Conservation (phyloP, 2,797 vertebrate genomes). For the Mormyrops boulengeri region DNA sequence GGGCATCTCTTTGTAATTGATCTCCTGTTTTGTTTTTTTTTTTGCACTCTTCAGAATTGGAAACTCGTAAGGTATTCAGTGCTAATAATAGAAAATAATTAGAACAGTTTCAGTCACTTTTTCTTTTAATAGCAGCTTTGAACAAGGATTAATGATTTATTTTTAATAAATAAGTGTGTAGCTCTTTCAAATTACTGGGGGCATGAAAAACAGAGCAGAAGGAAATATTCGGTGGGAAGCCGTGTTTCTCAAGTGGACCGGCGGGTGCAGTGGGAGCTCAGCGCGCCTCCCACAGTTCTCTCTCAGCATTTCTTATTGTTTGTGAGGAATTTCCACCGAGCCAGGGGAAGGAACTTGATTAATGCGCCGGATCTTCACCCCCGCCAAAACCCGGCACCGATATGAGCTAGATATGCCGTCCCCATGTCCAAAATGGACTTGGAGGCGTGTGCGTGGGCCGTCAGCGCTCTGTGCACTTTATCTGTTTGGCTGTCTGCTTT, state of each 20-base stretch:
- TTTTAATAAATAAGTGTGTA: neutral
- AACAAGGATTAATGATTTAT: neutral
- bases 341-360: constrained; percentile 3
- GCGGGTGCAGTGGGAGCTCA: neutral
- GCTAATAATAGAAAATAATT: neutral
- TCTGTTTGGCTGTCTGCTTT: neutral
- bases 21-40: neutral
- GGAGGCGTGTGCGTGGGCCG: neutral
- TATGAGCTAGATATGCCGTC: constrained; percentile 5
- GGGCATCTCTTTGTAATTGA: neutral
- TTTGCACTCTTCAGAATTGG: neutral
- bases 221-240: neutral
- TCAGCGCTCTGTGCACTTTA: neutral
- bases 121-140: neutral
- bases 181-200: neutral
- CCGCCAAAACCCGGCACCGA: neutral
- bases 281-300: neutral
- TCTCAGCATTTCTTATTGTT: constrained; percentile 1
- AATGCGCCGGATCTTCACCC: neutral
- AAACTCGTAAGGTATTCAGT: neutral
- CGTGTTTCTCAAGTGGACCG: neutral
- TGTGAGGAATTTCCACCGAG: constrained; percentile 6
- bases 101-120: neutral
- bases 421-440: neutral
- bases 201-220: neutral